phyloP scores from a whole-genome alignment of 1,140 invertebrate genomes.

The Augochlora pura region DNA sequence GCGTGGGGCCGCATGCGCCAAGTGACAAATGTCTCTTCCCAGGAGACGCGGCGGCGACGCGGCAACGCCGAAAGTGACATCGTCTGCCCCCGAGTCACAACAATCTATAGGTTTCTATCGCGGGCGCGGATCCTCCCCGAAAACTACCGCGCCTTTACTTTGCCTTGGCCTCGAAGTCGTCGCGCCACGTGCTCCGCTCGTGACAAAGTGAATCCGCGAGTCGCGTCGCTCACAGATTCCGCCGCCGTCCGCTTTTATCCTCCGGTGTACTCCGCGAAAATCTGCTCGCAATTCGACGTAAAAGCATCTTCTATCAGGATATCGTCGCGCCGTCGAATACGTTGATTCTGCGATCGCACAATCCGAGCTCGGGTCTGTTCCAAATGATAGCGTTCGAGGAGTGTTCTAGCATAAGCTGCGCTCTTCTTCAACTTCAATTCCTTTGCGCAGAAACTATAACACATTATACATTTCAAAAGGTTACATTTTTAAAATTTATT shows the following conservation, averaged over 20 bases:
- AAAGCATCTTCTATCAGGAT: too few species aligned
- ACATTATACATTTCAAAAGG: too few species aligned
- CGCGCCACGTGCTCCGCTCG: not conserved
- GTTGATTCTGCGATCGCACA: too few species aligned
- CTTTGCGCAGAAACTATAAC: too few species aligned
- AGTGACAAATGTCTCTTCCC: not conserved
- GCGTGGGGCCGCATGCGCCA: not conserved
- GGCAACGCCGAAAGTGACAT: not conserved
- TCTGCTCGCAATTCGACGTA: too few species aligned
- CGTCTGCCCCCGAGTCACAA: not conserved
- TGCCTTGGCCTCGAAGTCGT: not conserved
- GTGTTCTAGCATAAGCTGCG: too few species aligned
- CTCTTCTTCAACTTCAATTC: too few species aligned
- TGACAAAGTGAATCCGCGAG: slow-evolving; percentile 51
- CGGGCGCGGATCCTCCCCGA: not conserved
- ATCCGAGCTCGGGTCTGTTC: too few species aligned
- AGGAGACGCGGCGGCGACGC: not conserved
- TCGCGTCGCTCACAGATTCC: slow-evolving; percentile 46
- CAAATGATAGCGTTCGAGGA: too few species aligned
- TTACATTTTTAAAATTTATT: too few species aligned
- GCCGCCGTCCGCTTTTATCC: not conserved
- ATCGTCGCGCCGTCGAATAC: too few species aligned
- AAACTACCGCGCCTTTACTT: not conserved
- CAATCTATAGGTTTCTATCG: not conserved
- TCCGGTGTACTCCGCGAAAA: too few species aligned